Conservation (phyloP, 2,113 vertebrate genomes). For the Sapajus apella region DNA sequence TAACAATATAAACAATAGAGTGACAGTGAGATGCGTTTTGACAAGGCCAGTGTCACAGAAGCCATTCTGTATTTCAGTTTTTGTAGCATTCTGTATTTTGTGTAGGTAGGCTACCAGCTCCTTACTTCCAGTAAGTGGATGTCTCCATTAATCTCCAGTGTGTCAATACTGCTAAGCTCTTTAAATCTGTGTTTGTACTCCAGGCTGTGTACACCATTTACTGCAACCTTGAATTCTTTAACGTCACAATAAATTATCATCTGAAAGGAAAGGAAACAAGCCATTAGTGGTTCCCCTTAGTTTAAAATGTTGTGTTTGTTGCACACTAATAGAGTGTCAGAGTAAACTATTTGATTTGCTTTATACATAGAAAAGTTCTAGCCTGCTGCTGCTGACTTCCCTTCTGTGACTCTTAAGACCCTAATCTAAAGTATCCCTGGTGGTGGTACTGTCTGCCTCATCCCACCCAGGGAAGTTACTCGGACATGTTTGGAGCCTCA, state of each 20-base stretch:
- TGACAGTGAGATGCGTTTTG: not conserved
- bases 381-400: not conserved
- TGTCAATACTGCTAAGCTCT: constrained; percentile 86
- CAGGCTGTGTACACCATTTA: constrained; percentile 91
- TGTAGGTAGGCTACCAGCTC: constrained; percentile 81
- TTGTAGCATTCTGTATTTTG: not conserved
- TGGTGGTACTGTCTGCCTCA: not conserved
- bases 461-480: not conserved
- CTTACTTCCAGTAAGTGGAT: constrained; percentile 86
- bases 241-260: constrained; percentile 90
- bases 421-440: too few species aligned
- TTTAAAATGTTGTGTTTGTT: not conserved
- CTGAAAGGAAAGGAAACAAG: constrained; percentile 79
- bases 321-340: not conserved
- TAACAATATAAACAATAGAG: not conserved
- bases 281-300: not conserved
- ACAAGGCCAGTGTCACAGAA: not conserved
- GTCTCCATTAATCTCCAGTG: constrained; percentile 88
- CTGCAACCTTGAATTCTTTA: constrained; percentile 89
- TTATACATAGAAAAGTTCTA: not conserved
- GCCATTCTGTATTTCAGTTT: constrained; percentile 59
- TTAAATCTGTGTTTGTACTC: constrained; percentile 93
- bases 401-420: not conserved
- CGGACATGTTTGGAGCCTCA: not conserved
- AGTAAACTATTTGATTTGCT: not conserved